Conservation (phyloP, 2,113 vertebrate species). For the Carassius carassius region DNA sequence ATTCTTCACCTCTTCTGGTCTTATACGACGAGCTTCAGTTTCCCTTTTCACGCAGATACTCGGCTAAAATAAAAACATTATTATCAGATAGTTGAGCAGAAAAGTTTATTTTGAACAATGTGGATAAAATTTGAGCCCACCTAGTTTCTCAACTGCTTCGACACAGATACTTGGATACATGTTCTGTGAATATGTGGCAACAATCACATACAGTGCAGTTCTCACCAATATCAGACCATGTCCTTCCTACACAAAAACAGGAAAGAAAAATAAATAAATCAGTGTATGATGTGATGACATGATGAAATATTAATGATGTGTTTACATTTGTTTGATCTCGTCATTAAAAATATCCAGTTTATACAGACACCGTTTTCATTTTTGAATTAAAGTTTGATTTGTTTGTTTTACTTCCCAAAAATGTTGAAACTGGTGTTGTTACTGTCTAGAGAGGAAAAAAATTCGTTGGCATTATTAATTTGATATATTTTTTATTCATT, state of each 20-base stretch:
- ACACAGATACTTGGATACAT: conserved; percentile 81
- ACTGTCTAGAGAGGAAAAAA: not conserved
- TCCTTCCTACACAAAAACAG: conserved; percentile 61
- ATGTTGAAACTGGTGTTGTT: not conserved
- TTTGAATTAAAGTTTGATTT: not conserved
- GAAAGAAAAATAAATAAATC: not conserved
- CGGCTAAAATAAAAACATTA: conserved; percentile 43
- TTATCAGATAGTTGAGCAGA: not conserved
- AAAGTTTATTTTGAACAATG: not conserved
- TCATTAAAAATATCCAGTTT: not conserved
- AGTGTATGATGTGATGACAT: not conserved
- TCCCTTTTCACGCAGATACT: conserved; percentile 59
- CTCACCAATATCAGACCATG: conserved; percentile 75
- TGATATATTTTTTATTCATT: too few species aligned
- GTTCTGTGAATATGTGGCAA: conserved; percentile 71
- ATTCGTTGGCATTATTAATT: too few species aligned
- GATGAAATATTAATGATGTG: not conserved
- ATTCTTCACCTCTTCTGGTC: not conserved
- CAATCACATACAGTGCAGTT: conserved; percentile 71
- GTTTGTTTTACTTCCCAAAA: not conserved
- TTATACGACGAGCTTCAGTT: conserved; percentile 46
- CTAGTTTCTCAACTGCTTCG: conserved; percentile 81
- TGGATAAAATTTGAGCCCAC: conserved; percentile 55
- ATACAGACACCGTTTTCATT: not conserved
- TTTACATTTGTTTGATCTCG: not conserved